Evolutionary conservation across 1,140 invertebrate species (phyloP).

Genomic region (Drosophila sechellia): DNA sequence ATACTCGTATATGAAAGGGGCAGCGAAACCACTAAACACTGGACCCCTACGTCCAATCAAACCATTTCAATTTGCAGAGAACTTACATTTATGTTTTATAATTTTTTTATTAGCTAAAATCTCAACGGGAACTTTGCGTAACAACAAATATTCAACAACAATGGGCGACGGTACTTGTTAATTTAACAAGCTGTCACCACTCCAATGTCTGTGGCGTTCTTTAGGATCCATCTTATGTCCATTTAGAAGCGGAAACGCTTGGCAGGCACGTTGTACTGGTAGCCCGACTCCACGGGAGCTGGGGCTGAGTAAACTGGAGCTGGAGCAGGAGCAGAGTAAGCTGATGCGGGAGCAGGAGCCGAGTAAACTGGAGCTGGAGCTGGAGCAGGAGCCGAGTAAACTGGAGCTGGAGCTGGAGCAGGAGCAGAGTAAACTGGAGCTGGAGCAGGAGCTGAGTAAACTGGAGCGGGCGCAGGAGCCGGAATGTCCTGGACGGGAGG

Average conservation of each 20-base stretch:
- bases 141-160: constrained; percentile 79
- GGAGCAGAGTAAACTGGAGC: constrained; percentile 24
- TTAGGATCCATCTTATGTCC: constrained; percentile 5
- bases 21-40: constrained; percentile 13
- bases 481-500: constrained; percentile 58
- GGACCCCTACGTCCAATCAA: not conserved
- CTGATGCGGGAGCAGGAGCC: constrained; percentile 35
- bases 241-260: constrained; percentile 79
- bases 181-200: constrained; percentile 63
- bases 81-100: constrained; percentile 45
- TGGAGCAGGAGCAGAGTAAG: constrained; percentile 30
- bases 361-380: constrained; percentile 50
- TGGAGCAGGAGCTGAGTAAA: constrained; percentile 32
- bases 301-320: constrained; percentile 39
- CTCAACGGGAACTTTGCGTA: constrained; percentile 80
- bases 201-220: constrained; percentile 19
- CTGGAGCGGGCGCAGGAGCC: constrained; percentile 40
- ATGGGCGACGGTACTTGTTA: constrained; percentile 54
- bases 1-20: constrained; percentile 6
- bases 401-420: constrained; percentile 45
- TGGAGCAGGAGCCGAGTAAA: constrained; percentile 25
- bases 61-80: constrained; percentile 24
- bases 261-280: constrained; percentile 75
- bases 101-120: constrained; percentile 74
- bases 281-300: constrained; percentile 52